Conservation (phyloP, 2,797 vertebrate genomes). For the Enteromius paludinosus region DNA sequence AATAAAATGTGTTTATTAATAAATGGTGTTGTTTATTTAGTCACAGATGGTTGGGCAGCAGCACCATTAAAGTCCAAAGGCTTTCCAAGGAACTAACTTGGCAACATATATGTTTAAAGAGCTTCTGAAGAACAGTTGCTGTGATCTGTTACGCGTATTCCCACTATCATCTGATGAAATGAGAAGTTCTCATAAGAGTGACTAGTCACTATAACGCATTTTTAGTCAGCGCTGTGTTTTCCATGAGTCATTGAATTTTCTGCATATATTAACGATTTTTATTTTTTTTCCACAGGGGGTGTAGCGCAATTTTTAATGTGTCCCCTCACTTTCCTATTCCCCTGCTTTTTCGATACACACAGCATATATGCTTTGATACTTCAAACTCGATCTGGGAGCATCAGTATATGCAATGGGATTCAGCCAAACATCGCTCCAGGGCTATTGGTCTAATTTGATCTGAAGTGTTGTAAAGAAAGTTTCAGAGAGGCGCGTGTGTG, state of each 20-base stretch:
- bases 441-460: conserved; percentile 41
- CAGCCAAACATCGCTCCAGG: conserved; percentile 39
- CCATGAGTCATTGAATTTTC: neutral
- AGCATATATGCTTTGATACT: conserved; percentile 30
- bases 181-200: neutral
- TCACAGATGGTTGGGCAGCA: conserved; percentile 20
- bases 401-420: conserved; percentile 14
- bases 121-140: conserved; percentile 6
- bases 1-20: conserved; percentile 73
- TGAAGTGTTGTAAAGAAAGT: conserved; percentile 27
- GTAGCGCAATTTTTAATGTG: neutral
- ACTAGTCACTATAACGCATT: neutral
- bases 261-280: neutral
- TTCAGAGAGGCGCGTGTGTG: neutral
- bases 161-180: neutral
- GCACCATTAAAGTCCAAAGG: neutral
- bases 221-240: neutral
- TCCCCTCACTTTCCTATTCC: neutral
- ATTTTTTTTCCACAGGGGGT: neutral
- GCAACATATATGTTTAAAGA: neutral
- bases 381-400: conserved; percentile 16
- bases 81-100: conserved; percentile 21
- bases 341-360: conserved; percentile 1
- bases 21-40: conserved; percentile 28
- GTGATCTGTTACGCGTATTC: neutral